Conservation (phyloP, 2,113 vertebrate genomes). For the Python bivittatus region DNA sequence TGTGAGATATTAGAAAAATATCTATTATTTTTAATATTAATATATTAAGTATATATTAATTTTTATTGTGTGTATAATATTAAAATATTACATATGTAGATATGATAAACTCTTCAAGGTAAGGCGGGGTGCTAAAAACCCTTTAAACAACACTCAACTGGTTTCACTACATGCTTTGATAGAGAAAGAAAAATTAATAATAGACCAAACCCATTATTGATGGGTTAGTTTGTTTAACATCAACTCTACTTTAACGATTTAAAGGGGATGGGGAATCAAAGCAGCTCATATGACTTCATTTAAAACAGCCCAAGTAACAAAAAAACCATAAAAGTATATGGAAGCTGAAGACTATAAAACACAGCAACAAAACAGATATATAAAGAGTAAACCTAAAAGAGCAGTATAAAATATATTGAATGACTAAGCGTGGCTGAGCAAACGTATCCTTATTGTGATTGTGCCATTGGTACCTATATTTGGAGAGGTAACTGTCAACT, state of each 20-base stretch:
- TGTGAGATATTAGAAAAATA: background rate
- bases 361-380: background rate
- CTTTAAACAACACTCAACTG: no score
- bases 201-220: background rate
- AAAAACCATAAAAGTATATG: background rate
- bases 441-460: no score
- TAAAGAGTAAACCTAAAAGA: background rate
- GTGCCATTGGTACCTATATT: no score
- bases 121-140: background rate
- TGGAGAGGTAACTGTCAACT: no score
- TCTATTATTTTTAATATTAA: no score
- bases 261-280: background rate
- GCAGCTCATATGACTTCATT: background rate
- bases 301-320: background rate
- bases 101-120: background rate
- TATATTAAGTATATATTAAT: no score
- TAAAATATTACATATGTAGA: background rate
- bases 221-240: background rate
- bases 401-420: background rate
- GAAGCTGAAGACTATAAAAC: background rate
- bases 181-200: background rate
- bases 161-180: no score
- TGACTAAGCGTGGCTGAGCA: no score
- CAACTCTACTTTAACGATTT: background rate
- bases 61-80: no score